Evolutionary conservation across 2,888 invertebrate species (phyloP).

Genomic region (Malacosoma neustria): DNA sequence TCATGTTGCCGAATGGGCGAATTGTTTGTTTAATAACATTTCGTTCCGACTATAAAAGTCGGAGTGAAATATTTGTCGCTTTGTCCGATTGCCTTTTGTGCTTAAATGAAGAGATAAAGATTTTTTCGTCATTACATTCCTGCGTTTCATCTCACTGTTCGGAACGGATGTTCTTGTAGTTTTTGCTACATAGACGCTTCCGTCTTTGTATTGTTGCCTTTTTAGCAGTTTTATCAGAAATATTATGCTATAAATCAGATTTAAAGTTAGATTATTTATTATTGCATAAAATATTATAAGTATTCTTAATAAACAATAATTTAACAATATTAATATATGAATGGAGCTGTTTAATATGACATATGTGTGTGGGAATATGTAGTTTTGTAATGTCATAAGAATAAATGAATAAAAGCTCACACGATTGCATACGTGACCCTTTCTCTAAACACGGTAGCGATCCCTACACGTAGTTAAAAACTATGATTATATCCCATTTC

Average conservation of each 20-base stretch:
- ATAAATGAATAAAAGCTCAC: conserved; percentile 33
- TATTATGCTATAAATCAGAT: neutral
- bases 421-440: conserved; percentile 48
- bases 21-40: conserved; percentile 75
- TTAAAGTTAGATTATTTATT: neutral
- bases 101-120: conserved; percentile 47
- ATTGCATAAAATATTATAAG: conserved; percentile 1
- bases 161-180: conserved; percentile 51
- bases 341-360: conserved; percentile 1
- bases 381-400: conserved; percentile 25
- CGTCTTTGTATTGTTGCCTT: conserved; percentile 38
- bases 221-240: conserved; percentile 47
- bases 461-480: conserved; percentile 37
- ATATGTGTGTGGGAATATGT: conserved; percentile 14
- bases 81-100: conserved; percentile 51
- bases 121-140: conserved; percentile 47
- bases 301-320: neutral
- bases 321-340: conserved; percentile 4
- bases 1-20: conserved; percentile 67
- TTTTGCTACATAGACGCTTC: conserved; percentile 52
- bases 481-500: conserved; percentile 43
- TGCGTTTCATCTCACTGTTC: conserved; percentile 49
- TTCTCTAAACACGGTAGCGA: conserved; percentile 29
- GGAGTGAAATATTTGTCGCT: conserved; percentile 55
- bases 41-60: conserved; percentile 57